Percentiles rank a stretch among this genome's conserved stretches.
These are phyloP conservation scores for Oncorhynchus mykiss DNA, from an alignment of 2,113 vertebrate genomes.

Conservation along the genomic window DNA sequence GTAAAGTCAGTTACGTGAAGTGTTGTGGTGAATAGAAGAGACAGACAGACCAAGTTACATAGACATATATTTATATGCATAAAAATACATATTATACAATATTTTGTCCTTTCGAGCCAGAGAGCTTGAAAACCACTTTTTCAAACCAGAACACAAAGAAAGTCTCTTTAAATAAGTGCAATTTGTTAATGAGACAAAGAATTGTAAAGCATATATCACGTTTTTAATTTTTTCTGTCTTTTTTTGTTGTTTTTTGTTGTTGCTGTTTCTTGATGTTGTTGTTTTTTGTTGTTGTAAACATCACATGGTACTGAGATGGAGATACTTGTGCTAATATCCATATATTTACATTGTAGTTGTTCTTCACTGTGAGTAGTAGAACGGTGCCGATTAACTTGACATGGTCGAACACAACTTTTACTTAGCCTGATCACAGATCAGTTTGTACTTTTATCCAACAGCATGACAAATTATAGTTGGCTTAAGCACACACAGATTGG, in stretches of 20 bases:
- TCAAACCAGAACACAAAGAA: slow-evolving; percentile 63
- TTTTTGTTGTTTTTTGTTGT: slow-evolving; percentile 20
- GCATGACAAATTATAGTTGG: too few species aligned
- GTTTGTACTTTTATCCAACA: too few species aligned
- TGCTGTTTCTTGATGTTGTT: slow-evolving; percentile 17
- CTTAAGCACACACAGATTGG: too few species aligned
- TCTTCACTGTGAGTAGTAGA: slow-evolving; percentile 50
- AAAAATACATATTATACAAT: slow-evolving; percentile 81
- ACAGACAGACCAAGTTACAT: slow-evolving; percentile 69
- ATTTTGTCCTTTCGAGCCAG: slow-evolving; percentile 61
- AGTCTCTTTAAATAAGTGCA: slow-evolving; percentile 82
- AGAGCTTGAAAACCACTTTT: slow-evolving; percentile 71
- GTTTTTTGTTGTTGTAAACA: slow-evolving; percentile 43
- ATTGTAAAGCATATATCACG: slow-evolving; percentile 78
- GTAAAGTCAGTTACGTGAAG: too few species aligned
- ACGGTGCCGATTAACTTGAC: slow-evolving; percentile 65
- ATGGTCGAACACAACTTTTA: slow-evolving; percentile 38
- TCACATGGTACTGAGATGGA: slow-evolving; percentile 73
- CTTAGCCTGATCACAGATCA: too few species aligned
- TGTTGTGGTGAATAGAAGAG: slow-evolving; percentile 23
- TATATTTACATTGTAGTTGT: slow-evolving; percentile 60
- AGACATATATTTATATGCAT: slow-evolving; percentile 84
- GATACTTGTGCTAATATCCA: slow-evolving; percentile 78
- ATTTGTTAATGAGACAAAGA: slow-evolving; percentile 78
- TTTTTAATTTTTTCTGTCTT: slow-evolving; percentile 57